phyloP scores from a whole-genome alignment of 2,113 vertebrate genomes.

The Microcebus griseorufus region DNA sequence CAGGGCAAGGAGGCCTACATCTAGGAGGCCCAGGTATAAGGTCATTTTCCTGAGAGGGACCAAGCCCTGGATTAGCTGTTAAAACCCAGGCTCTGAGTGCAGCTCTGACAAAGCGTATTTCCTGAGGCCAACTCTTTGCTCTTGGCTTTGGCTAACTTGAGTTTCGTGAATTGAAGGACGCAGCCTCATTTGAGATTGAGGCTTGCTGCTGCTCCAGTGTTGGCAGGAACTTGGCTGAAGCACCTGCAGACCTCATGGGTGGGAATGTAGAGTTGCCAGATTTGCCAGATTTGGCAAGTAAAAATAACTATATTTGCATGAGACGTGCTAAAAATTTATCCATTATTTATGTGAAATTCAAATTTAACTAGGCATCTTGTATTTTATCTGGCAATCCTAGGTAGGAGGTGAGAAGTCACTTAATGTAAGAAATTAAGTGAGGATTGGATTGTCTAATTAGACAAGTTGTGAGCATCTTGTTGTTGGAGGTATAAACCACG shows the following conservation, averaged over 20 bases:
- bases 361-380: neutral
- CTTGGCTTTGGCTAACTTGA: neutral
- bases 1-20: neutral
- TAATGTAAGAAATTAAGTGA: neutral
- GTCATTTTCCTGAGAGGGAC: neutral
- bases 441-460: neutral
- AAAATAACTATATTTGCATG: neutral
- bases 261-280: neutral
- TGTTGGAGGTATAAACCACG: neutral
- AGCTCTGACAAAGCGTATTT: neutral
- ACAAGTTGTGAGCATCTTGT: neutral
- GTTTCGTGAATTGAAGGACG: neutral
- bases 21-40: neutral
- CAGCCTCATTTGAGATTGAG: neutral
- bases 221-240: neutral
- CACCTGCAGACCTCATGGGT: neutral
- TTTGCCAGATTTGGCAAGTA: constrained; percentile 32
- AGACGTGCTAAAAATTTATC: neutral
- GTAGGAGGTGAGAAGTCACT: neutral
- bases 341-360: constrained; percentile 9
- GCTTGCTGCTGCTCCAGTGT: neutral
- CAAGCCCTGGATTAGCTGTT: neutral
- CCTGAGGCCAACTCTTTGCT: neutral
- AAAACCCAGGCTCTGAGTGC: neutral
- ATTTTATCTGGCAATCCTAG: neutral